These are phyloP conservation scores for Strigamia maritima DNA, from an alignment of 2,888 invertebrate genomes.

Conservation along the genomic window DNA sequence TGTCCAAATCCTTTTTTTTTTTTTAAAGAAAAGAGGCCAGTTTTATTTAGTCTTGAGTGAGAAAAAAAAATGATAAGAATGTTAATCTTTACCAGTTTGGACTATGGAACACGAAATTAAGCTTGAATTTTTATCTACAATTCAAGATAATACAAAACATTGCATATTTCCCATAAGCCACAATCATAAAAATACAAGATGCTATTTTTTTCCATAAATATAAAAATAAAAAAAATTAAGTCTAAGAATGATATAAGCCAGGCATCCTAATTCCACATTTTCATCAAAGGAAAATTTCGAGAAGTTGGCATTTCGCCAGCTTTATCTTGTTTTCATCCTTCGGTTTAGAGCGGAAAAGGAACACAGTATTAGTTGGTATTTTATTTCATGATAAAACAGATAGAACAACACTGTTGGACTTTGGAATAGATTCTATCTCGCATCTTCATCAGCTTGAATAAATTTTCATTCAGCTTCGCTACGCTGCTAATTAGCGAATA, in stretches of 20 bases:
- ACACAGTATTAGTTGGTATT: neutral
- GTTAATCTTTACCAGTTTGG: neutral
- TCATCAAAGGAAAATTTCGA: neutral
- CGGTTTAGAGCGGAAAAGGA: neutral
- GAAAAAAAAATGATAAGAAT: constrained; percentile 12
- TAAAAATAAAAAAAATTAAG: neutral
- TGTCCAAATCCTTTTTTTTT: neutral
- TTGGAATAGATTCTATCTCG: neutral
- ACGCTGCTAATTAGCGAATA: constrained; percentile 5
- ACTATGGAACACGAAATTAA: neutral
- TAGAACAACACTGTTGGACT: constrained; percentile 1
- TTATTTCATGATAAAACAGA: constrained; percentile 11
- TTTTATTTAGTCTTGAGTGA: constrained; percentile 12
- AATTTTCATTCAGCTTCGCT: constrained; percentile 24
- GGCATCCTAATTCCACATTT: constrained; percentile 24
- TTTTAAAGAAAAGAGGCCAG: constrained; percentile 1
- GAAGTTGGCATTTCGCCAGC: neutral
- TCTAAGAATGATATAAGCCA: constrained; percentile 8
- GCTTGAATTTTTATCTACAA: neutral
- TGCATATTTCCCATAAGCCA: neutral
- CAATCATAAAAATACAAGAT: too few species aligned
- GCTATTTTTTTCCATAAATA: neutral
- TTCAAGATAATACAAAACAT: neutral
- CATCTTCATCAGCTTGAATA: constrained; percentile 16
- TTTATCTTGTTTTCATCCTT: neutral